phyloP scores from a whole-genome alignment of 2,113 vertebrate genomes.

The Dasypus novemcinctus region DNA sequence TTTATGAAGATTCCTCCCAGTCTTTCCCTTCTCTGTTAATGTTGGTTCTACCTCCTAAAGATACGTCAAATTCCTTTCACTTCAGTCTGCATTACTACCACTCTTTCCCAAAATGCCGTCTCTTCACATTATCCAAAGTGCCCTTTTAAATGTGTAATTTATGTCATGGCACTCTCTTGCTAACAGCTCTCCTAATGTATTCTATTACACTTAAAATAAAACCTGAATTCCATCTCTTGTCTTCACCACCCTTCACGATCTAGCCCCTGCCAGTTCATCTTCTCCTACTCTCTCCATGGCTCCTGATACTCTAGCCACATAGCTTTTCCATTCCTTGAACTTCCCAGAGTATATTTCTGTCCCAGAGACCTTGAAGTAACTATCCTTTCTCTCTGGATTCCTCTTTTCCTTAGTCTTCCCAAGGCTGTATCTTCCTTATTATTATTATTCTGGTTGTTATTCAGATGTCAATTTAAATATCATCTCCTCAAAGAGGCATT shows the following conservation, averaged over 20 bases:
- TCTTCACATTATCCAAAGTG: not conserved
- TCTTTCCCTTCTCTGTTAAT: not conserved
- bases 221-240: not conserved
- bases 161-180: not conserved
- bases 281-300: not conserved
- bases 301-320: not conserved
- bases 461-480: constrained; percentile 29
- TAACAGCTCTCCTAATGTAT: not conserved
- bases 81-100: not conserved
- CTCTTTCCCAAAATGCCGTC: not conserved
- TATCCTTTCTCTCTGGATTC: not conserved
- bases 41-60: not conserved
- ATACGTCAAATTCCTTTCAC: not conserved
- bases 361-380: not conserved
- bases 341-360: accelerated
- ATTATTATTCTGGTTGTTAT: not conserved
- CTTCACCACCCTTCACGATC: not conserved
- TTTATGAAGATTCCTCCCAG: not conserved
- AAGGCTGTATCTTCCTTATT: not conserved
- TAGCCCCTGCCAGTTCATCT: not conserved
- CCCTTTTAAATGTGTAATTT: not conserved
- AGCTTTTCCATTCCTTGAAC: not conserved
- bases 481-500: not conserved
- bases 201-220: not conserved
- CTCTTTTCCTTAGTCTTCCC: not conserved